Conservation (phyloP, 2,113 vertebrate genomes). For the Hoplias malabaricus region DNA sequence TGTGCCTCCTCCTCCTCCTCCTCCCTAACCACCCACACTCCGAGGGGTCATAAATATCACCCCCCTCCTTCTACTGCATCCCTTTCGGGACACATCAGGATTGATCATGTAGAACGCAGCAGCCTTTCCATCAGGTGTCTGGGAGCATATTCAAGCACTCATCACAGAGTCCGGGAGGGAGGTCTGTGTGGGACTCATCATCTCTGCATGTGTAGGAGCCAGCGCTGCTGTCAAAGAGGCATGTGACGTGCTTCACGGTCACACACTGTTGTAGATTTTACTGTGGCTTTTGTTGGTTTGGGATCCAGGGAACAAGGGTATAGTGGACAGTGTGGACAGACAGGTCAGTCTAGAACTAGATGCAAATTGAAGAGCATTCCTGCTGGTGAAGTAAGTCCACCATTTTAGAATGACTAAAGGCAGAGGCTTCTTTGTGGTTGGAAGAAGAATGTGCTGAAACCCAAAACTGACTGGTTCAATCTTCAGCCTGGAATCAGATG, state of each 20-base stretch:
- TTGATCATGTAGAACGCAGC: slow-evolving; percentile 31
- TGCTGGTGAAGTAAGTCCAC: too few species aligned
- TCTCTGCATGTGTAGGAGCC: not conserved
- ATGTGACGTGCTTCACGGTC: not conserved
- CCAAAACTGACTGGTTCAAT: too few species aligned
- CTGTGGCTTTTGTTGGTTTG: not conserved
- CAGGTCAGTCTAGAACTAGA: too few species aligned
- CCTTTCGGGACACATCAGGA: slow-evolving; percentile 28
- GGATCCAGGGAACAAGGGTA: not conserved
- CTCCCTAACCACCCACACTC: slow-evolving; percentile 14
- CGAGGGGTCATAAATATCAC: slow-evolving; percentile 39
- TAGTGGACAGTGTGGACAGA: not conserved
- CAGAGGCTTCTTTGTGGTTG: too few species aligned
- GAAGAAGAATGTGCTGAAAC: too few species aligned
- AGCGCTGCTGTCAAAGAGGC: not conserved
- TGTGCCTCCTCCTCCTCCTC: slow-evolving; percentile 14
- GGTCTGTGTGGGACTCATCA: slow-evolving; percentile 23
- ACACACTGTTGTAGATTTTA: not conserved
- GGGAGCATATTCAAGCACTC: slow-evolving; percentile 33
- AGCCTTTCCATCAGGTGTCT: slow-evolving; percentile 37
- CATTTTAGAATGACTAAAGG: too few species aligned
- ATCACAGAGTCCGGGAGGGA: not conserved
- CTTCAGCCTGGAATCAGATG: too few species aligned
- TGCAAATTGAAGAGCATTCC: too few species aligned
- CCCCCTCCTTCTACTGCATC: not conserved